A percentile compares a stretch with the other conserved stretches of the same genome.
phyloP scores from a whole-genome alignment of 2,888 invertebrate species.

The Caenorhabditis imperialis region DNA sequence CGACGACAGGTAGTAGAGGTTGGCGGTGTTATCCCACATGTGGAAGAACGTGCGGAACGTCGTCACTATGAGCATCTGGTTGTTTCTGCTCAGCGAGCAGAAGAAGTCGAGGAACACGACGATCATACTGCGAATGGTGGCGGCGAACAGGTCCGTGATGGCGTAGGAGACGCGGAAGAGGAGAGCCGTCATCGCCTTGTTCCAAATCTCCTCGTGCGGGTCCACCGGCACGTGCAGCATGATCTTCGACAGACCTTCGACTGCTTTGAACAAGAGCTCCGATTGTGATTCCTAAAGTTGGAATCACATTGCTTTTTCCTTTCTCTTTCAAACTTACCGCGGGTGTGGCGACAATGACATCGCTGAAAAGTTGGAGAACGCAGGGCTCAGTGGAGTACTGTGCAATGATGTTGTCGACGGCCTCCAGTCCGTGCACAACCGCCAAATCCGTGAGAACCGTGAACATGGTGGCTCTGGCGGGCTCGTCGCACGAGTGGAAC shows the following conservation, averaged over 20 bases:
- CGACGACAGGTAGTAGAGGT: background rate
- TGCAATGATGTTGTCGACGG: background rate
- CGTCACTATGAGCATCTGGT: conserved; percentile 19
- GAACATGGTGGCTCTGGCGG: background rate
- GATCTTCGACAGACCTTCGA: conserved; percentile 20
- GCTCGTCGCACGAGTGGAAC: background rate
- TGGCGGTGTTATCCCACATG: conserved; percentile 10
- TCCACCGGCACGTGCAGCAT: conserved; percentile 17
- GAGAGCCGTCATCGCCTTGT: conserved; percentile 11
- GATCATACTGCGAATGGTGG: conserved; percentile 31
- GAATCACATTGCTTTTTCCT: background rate
- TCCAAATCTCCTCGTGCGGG: conserved; percentile 1
- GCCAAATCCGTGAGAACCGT: conserved; percentile 1
- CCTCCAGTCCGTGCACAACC: conserved; percentile 6
- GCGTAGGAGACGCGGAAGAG: conserved; percentile 22
- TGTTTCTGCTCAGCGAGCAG: conserved; percentile 29
- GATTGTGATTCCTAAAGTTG: conserved; percentile 2
- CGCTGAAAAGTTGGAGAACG: conserved; percentile 4
- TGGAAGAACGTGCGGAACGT: conserved; percentile 33
- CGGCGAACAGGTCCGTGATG: background rate
- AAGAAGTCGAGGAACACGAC: conserved; percentile 31
- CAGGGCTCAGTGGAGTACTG: background rate
- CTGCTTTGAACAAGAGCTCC: conserved; percentile 5
- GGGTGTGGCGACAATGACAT: conserved; percentile 1
- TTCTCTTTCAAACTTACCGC: background rate